Conservation (phyloP, 2,113 vertebrate species). For the Condylura cristata region DNA sequence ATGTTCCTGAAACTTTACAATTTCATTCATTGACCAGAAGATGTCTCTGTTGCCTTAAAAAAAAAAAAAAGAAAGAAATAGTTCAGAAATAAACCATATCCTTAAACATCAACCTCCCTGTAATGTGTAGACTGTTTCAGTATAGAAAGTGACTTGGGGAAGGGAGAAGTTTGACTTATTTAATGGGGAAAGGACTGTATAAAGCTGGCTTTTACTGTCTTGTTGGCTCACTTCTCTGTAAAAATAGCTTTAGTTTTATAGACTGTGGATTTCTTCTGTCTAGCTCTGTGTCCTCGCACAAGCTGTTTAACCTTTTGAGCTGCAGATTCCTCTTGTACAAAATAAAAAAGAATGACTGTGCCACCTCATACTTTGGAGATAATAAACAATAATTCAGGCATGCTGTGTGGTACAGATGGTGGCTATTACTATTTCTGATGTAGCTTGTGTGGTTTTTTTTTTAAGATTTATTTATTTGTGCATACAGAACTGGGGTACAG, state of each 20-base stretch:
- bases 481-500: too few relatives aligned
- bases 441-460: too few relatives aligned
- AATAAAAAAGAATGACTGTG: not conserved
- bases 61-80: not conserved
- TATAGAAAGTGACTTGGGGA: conserved; percentile 37
- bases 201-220: not conserved
- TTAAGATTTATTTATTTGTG: not conserved
- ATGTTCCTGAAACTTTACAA: not conserved
- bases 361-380: not conserved
- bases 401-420: not conserved
- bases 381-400: not conserved
- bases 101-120: not conserved
- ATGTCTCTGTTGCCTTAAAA: conserved; percentile 78
- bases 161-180: conserved; percentile 20
- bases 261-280: not conserved
- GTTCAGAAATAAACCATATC: not conserved
- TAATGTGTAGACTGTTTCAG: not conserved
- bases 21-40: conserved; percentile 78
- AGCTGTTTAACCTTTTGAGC: not conserved
- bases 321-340: not conserved
- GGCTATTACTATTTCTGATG: not conserved
- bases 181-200: not conserved
- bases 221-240: not conserved
- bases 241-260: not conserved
- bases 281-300: not conserved